A percentile compares a stretch with the other conserved stretches of the same genome.
phyloP scores from a whole-genome alignment of 2,797 vertebrate genomes.

The Sebastes hubbsi region DNA sequence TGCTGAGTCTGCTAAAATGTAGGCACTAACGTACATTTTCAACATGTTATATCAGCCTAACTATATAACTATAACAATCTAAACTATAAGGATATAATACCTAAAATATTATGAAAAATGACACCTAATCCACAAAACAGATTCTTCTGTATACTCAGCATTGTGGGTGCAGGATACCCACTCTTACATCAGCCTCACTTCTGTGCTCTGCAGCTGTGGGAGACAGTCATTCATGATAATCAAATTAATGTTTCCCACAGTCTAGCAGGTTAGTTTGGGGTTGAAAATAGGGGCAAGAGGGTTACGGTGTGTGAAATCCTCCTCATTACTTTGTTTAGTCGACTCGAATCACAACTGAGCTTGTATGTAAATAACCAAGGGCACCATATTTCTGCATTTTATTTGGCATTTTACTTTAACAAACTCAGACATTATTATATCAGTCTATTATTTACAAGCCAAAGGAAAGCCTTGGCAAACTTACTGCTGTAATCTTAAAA shows the following conservation, averaged over 20 bases:
- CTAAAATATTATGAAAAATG: neutral
- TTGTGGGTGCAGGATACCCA: neutral
- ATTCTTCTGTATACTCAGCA: neutral
- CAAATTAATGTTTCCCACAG: conserved; percentile 45
- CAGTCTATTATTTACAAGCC: neutral
- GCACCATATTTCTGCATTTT: neutral
- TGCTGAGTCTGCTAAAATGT: neutral
- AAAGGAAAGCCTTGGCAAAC: neutral
- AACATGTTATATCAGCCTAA: neutral
- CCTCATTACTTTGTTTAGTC: conserved; percentile 27
- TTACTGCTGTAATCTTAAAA: neutral
- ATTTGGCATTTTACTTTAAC: neutral
- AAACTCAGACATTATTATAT: neutral
- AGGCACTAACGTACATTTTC: neutral
- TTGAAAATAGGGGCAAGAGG: conserved; percentile 15
- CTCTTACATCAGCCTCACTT: conserved; percentile 5
- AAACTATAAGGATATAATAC: neutral
- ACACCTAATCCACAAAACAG: neutral
- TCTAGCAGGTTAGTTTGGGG: conserved; percentile 29
- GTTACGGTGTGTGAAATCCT: conserved; percentile 14
- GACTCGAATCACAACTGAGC: conserved; percentile 10
- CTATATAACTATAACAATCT: neutral
- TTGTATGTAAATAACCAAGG: neutral
- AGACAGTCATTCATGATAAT: conserved; percentile 38
- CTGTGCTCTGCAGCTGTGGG: conserved; percentile 6